Evolutionary conservation across 1,140 invertebrate genomes (phyloP).

Genomic region (Pseudomyrmex flavicornis): DNA sequence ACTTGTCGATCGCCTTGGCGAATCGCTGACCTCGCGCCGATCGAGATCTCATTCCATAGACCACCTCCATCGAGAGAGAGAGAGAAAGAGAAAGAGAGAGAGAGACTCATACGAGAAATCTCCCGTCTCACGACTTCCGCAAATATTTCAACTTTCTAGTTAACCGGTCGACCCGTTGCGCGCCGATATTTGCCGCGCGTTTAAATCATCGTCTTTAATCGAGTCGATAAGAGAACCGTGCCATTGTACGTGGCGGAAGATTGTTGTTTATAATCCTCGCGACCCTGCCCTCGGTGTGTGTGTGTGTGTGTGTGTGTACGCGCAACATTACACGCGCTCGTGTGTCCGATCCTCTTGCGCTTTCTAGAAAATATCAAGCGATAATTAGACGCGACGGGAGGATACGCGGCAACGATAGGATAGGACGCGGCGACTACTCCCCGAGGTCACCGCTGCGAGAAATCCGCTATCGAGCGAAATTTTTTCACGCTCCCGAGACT

Average conservation of each 20-base stretch:
- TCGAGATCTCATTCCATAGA: conserved; percentile 51
- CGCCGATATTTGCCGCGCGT: conserved; percentile 20
- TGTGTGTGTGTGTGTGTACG: background rate
- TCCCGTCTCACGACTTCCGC: conserved; percentile 58
- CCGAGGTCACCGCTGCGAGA: conserved; percentile 59
- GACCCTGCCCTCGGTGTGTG: conserved; percentile 31
- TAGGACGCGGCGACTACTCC: conserved; percentile 31
- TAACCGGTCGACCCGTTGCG: conserved; percentile 51
- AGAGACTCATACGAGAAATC: conserved; percentile 64
- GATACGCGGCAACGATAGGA: conserved; percentile 16
- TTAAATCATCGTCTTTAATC: conserved; percentile 58
- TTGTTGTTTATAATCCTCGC: conserved; percentile 48
- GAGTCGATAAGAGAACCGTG: conserved; percentile 44
- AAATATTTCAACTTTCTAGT: conserved; percentile 71
- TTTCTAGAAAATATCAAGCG: conserved; percentile 61
- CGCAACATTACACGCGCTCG: background rate
- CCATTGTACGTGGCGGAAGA: conserved; percentile 36
- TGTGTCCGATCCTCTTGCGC: conserved; percentile 31
- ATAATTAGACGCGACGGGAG: conserved; percentile 35
- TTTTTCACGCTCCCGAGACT: conserved; percentile 66
- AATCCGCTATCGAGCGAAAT: conserved; percentile 63
- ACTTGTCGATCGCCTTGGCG: conserved; percentile 63
- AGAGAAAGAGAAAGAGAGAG: background rate
- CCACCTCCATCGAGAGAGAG: conserved; percentile 4
- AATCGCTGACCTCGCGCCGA: conserved; percentile 63